These are phyloP conservation scores for Vipera latastei DNA, from an alignment of 2,797 vertebrate species.

Conservation along the genomic window DNA sequence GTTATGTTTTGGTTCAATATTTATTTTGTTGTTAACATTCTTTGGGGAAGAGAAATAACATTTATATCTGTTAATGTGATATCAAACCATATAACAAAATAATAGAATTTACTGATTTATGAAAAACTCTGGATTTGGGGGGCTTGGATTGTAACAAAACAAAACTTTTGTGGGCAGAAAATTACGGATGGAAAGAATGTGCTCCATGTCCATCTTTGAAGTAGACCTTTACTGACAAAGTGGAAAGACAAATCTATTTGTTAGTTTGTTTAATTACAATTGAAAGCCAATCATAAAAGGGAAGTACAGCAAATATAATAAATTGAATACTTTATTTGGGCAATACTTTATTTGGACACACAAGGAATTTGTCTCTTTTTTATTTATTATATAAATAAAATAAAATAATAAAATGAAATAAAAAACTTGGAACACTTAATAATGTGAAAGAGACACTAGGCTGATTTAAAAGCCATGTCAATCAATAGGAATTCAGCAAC, in stretches of 20 bases:
- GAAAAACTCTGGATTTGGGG: neutral
- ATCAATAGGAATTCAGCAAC: neutral
- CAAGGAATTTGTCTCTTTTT: neutral
- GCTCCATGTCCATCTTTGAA: neutral
- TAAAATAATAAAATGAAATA: neutral
- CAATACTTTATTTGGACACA: too few relatives aligned
- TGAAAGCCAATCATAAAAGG: neutral
- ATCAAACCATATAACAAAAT: neutral
- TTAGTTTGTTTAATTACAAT: neutral
- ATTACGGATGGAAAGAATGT: neutral
- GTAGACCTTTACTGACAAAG: neutral
- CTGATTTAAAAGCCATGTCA: neutral
- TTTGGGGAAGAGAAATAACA: neutral
- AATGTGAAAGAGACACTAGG: neutral
- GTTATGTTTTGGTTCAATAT: neutral
- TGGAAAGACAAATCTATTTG: neutral
- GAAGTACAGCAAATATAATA: neutral
- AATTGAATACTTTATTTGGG: neutral
- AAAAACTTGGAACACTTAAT: neutral
- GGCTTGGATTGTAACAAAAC: neutral
- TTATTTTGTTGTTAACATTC: neutral
- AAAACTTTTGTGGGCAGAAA: neutral
- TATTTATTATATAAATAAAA: neutral
- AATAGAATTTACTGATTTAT: neutral
- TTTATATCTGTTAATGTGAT: neutral